Evolutionary conservation across 1,140 invertebrate genomes (phyloP), one percentile per base, ranked within the genome.

Genomic region (Scaptomyza graminum): DNA sequence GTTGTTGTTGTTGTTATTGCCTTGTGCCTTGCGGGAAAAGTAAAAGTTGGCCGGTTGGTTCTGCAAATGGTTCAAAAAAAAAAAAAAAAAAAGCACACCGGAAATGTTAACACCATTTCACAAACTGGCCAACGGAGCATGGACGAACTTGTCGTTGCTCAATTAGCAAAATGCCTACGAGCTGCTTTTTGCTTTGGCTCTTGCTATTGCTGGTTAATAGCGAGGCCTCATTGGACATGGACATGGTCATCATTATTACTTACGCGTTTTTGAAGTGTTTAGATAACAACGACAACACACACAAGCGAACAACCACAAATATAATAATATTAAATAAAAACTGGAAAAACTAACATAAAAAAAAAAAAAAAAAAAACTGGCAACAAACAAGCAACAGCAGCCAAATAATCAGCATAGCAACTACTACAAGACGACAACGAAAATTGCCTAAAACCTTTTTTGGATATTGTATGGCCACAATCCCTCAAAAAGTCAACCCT

Each of bases 91-190:
- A n/a, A n/a, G n/a, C 28, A 31, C 81, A 57, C 81, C 81, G 81
- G 81, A 85, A 85, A 87, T 85, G 82, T 87, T 81, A 85, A 85
- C 77, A 85, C 65, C 63, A 85, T 84, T 82, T 78, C 61, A 77
- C 74, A 80, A 87, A 74, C 79, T 74, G 64, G 60, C 65, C 65
- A 67, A 67, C 66, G 11, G 28, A 56, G 61, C 39, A 66, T 54
- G 63, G 57, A 73, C 59, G 79, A 68, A 84, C 81, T 80, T 85
- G 81, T 77, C 66, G 81, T 76, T 60, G 79, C 78, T 85, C 82
- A 87, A 87, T 85, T 85, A 85, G 77, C 66, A 49, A 81, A 84
- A 87, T 77, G 74, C 82, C 81, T 81, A 74, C 69, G 44, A 87
- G 77, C 71, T 22, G 56, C 31, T 34, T 34, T 34, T 34, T 28